A percentile compares a stretch with the other conserved stretches of the same genome.
These are phyloP conservation scores for Rhabdomys pumilio DNA, from an alignment of 2,797 vertebrate species.

Conservation along the genomic window DNA sequence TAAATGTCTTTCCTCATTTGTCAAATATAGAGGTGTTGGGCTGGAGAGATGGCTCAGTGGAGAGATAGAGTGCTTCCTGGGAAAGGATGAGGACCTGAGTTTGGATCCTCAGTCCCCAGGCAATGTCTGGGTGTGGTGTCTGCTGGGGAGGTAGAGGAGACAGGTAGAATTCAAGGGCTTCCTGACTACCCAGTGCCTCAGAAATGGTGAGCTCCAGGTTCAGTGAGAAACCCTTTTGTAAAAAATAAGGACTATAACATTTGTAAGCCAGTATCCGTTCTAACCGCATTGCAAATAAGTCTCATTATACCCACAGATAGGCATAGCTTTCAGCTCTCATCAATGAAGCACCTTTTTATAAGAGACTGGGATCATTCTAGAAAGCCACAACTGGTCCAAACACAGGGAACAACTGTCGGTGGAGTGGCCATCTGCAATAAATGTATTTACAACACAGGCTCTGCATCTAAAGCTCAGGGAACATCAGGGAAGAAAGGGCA, in stretches of 20 bases:
- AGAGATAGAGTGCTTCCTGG: not conserved
- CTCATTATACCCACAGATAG: not conserved
- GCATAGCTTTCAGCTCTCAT: not conserved
- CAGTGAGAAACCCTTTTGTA: not conserved
- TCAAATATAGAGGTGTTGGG: constrained; percentile 46
- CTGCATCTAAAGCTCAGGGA: not conserved
- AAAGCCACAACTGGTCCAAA: not conserved
- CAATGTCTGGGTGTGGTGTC: not conserved
- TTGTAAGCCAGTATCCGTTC: too few relatives aligned
- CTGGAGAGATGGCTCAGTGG: not conserved
- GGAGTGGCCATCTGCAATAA: not conserved
- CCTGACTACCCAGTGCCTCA: not conserved
- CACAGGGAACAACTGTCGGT: not conserved
- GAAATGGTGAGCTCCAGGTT: not conserved
- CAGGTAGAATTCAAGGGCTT: too few relatives aligned
- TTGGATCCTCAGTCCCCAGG: not conserved
- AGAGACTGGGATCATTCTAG: not conserved
- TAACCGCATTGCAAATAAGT: not conserved
- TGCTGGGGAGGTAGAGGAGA: not conserved
- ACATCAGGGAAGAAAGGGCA: too few relatives aligned
- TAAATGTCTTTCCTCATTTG: constrained; percentile 70
- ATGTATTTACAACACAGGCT: not conserved
- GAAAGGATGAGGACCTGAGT: not conserved
- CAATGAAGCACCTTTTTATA: not conserved
- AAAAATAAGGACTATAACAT: not conserved